Percentiles rank a stretch among this genome's conserved stretches.
These are phyloP conservation scores for Lysiphlebus fabarum DNA, from an alignment of 1,140 invertebrate species.

Conservation along the genomic window DNA sequence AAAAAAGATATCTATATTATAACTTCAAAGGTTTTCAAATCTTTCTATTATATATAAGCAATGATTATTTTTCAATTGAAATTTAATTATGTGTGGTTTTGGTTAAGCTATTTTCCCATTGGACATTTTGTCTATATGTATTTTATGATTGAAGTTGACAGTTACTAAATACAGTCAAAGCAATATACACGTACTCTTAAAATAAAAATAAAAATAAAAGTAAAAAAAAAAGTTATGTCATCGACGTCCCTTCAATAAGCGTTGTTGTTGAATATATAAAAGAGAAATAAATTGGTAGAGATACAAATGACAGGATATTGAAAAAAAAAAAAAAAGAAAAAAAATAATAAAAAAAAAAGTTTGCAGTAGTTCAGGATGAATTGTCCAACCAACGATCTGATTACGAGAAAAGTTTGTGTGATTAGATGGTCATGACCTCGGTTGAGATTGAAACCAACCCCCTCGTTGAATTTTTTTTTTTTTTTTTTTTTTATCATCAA, in stretches of 20 bases:
- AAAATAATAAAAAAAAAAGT: neutral
- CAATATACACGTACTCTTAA: neutral
- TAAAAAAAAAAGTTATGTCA: constrained; percentile 19
- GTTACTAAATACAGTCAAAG: neutral
- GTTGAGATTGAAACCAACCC: constrained; percentile 27
- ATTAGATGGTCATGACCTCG: constrained; percentile 29
- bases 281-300: too few relatives aligned
- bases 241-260: constrained; percentile 12
- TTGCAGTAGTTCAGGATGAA: constrained; percentile 13
- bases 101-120: constrained; percentile 27
- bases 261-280: too few relatives aligned
- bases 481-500: constrained; percentile 12
- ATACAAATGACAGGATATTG: neutral
- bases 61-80: constrained; percentile 52
- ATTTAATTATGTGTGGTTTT: constrained; percentile 41
- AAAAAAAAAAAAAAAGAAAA: constrained; percentile 1
- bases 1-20: neutral
- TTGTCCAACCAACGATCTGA: constrained; percentile 25
- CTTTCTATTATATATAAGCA: constrained; percentile 12
- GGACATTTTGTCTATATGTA: neutral
- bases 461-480: neutral
- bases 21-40: constrained; percentile 20
- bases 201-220: constrained; percentile 7
- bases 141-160: constrained; percentile 5
- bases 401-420: constrained; percentile 24